Evolutionary conservation across 2,113 vertebrate species (phyloP).

Genomic region (Periophthalmus modestus): DNA sequence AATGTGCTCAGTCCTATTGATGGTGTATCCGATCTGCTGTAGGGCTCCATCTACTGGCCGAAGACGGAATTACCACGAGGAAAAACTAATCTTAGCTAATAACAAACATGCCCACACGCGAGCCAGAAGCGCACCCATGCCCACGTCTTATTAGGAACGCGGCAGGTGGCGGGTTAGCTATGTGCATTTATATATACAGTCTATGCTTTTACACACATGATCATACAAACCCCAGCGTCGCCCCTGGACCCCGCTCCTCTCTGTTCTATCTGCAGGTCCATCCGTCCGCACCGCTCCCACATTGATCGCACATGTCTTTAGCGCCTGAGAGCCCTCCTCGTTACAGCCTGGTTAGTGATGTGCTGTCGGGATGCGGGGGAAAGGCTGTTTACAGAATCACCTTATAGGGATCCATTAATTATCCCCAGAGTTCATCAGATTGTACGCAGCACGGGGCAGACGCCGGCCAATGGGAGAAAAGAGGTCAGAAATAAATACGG

Average conservation of each 20-base stretch:
- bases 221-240: slow-evolving; percentile 2
- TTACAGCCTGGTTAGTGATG: slow-evolving; percentile 15
- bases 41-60: too few relatives aligned
- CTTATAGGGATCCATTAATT: slow-evolving; percentile 25
- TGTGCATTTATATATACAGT: too few relatives aligned
- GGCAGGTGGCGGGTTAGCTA: too few relatives aligned
- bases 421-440: slow-evolving; percentile 16
- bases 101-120: too few relatives aligned
- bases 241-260: background rate
- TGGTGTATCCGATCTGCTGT: too few relatives aligned
- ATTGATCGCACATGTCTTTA: background rate
- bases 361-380: background rate
- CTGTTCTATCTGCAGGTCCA: background rate
- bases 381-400: slow-evolving; percentile 18
- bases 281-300: background rate
- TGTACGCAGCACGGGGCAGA: slow-evolving; percentile 9
- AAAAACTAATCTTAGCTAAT: too few relatives aligned
- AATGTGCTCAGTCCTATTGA: too few relatives aligned
- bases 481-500: background rate
- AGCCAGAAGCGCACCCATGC: too few relatives aligned
- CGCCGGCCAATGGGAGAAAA: slow-evolving; percentile 5
- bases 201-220: slow-evolving; percentile 10
- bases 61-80: too few relatives aligned
- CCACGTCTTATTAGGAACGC: too few relatives aligned
- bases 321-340: slow-evolving; percentile 5